A percentile compares a stretch with the other conserved stretches of the same genome.
phyloP scores from a whole-genome alignment of 2,888 invertebrate genomes.

The Drosophila prolongata region DNA sequence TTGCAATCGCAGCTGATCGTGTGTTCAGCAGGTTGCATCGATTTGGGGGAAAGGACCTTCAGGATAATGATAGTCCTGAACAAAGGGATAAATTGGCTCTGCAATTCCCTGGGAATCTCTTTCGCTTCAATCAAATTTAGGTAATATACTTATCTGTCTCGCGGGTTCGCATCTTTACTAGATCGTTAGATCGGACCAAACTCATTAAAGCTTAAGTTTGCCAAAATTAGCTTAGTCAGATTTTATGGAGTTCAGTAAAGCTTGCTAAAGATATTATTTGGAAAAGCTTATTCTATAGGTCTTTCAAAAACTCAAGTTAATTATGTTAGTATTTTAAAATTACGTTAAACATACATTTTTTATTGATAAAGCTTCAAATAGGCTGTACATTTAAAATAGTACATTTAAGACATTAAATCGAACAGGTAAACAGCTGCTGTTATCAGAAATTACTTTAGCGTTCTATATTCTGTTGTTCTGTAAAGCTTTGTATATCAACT shows the following conservation, averaged over 20 bases:
- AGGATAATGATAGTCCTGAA: slow-evolving; percentile 19
- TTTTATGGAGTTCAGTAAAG: not conserved
- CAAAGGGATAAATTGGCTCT: slow-evolving; percentile 39
- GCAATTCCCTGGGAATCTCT: slow-evolving; percentile 20
- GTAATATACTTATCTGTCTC: not conserved
- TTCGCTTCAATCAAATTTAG: not conserved
- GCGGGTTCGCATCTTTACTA: slow-evolving; percentile 23
- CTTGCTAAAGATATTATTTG: not conserved
- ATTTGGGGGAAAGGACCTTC: slow-evolving; percentile 15
- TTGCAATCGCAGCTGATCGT: slow-evolving; percentile 55
- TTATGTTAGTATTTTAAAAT: too few species aligned
- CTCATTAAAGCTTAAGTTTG: slow-evolving; percentile 3
- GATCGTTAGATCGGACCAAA: slow-evolving; percentile 1
- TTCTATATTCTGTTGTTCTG: not conserved
- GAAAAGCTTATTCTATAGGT: not conserved
- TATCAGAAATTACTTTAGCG: not conserved
- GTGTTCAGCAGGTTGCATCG: slow-evolving; percentile 64
- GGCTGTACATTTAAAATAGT: too few species aligned
- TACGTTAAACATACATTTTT: too few species aligned
- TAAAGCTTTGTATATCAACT: not conserved
- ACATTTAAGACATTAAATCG: too few species aligned
- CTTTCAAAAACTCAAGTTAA: not conserved
- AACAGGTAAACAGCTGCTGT: not conserved
- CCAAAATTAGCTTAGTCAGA: not conserved
- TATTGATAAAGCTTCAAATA: not conserved